phyloP scores from a whole-genome alignment of 1,140 invertebrate genomes.

The Aphidius ervi region DNA sequence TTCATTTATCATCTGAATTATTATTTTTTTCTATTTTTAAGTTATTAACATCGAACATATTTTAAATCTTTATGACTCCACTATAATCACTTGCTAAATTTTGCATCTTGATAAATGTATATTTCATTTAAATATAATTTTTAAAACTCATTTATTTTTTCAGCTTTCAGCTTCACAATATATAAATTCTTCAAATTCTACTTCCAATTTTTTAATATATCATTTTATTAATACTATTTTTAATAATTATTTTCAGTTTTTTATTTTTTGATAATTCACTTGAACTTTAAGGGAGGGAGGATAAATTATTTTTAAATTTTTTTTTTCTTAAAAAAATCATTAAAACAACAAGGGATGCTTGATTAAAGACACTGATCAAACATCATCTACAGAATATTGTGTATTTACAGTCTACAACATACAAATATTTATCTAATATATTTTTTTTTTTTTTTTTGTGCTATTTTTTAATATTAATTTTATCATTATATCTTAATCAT shows the following conservation, averaged over 20 bases:
- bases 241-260: slow-evolving; percentile 5
- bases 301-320: no score
- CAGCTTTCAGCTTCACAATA: slow-evolving; percentile 32
- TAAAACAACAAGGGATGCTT: no score
- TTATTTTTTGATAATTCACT: no score
- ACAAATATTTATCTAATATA: slow-evolving; percentile 35
- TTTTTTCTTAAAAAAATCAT: no score
- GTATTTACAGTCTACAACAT: slow-evolving; percentile 38
- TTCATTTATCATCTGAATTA: slow-evolving; percentile 7
- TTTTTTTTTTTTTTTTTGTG: slow-evolving; percentile 25
- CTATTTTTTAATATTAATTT: slow-evolving; percentile 31
- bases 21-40: slow-evolving; percentile 12
- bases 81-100: slow-evolving; percentile 11
- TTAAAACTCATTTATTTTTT: no score
- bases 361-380: no score
- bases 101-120: no score
- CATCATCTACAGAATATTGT: slow-evolving; percentile 11
- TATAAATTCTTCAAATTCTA: slow-evolving; percentile 32
- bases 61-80: slow-evolving; percentile 12
- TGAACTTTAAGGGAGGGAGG: no score
- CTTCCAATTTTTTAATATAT: slow-evolving; percentile 20
- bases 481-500: slow-evolving; percentile 23
- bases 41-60: slow-evolving; percentile 25
- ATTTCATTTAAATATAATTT: no score
- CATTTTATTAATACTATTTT: slow-evolving; percentile 17